phyloP scores from a whole-genome alignment of 2,113 vertebrate genomes.

The Grammomys surdaster region DNA sequence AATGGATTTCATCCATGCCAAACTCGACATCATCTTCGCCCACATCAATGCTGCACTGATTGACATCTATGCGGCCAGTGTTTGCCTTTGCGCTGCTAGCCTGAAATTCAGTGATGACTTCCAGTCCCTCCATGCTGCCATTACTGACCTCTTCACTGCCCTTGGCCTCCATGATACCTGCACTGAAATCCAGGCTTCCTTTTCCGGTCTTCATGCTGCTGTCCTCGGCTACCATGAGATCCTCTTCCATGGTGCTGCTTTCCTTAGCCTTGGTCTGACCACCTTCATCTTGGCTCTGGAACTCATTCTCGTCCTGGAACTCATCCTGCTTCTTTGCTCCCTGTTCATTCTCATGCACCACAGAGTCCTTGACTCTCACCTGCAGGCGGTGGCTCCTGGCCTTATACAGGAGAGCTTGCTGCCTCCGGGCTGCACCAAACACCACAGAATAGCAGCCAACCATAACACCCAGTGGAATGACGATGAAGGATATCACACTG shows the following conservation, averaged over 20 bases:
- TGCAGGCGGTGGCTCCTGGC: constrained; percentile 84
- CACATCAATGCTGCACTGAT: constrained; percentile 78
- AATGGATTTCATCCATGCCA: constrained; percentile 62
- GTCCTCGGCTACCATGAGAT: neutral
- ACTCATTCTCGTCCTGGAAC: constrained; percentile 46
- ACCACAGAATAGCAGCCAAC: constrained; percentile 94
- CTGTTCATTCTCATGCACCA: constrained; percentile 61
- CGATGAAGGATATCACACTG: constrained; percentile 90
- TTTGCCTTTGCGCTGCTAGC: neutral
- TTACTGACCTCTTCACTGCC: neutral
- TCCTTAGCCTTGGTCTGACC: constrained; percentile 46
- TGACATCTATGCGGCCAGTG: neutral
- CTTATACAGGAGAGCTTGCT: constrained; percentile 92
- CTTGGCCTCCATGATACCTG: neutral
- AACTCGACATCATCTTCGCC: constrained; percentile 70
- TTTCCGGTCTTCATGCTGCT: neutral
- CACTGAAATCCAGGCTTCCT: neutral
- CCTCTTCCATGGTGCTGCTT: neutral
- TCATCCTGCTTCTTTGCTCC: constrained; percentile 15
- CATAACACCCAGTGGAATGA: constrained; percentile 92
- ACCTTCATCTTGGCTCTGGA: neutral
- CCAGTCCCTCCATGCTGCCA: neutral
- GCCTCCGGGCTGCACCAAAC: constrained; percentile 91
- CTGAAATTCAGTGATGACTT: neutral
- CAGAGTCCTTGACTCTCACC: constrained; percentile 75